These are phyloP conservation scores for Schizopygopsis pylzovi DNA, from an alignment of 2,797 vertebrate species.

Conservation along the genomic window DNA sequence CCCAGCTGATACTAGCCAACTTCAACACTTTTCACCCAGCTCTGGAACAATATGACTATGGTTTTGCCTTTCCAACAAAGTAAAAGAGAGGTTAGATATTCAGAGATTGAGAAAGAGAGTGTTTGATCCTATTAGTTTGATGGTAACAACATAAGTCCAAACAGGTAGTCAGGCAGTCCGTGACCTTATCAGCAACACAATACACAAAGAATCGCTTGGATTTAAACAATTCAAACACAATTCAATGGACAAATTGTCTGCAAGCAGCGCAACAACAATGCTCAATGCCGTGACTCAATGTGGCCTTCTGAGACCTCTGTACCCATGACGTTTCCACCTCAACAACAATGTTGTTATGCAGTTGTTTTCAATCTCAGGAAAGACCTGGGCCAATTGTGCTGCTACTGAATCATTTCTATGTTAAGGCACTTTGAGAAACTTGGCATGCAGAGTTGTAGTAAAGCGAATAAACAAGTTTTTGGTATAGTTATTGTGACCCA, in stretches of 20 bases:
- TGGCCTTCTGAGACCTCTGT: constrained; percentile 24
- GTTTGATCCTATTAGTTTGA: background rate
- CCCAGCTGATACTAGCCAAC: background rate
- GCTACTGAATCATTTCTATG: background rate
- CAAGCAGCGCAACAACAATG: constrained; percentile 2
- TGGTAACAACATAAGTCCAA: background rate
- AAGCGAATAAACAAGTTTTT: background rate
- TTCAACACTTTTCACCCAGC: constrained; percentile 7
- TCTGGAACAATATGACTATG: background rate
- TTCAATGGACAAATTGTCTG: background rate
- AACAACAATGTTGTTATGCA: constrained; percentile 33
- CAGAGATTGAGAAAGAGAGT: background rate
- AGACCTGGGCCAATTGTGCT: background rate
- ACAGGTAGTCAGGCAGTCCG: background rate
- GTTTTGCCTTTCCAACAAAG: background rate
- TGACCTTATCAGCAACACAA: background rate
- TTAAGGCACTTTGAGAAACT: background rate
- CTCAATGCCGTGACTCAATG: background rate
- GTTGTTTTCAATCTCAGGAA: constrained; percentile 12
- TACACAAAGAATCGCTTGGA: background rate
- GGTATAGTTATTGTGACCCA: background rate
- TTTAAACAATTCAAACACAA: background rate
- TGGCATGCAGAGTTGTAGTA: background rate
- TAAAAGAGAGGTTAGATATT: background rate
- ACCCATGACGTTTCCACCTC: background rate